Conservation (phyloP, 2,113 vertebrate species). For the Anoplopoma fimbria region DNA sequence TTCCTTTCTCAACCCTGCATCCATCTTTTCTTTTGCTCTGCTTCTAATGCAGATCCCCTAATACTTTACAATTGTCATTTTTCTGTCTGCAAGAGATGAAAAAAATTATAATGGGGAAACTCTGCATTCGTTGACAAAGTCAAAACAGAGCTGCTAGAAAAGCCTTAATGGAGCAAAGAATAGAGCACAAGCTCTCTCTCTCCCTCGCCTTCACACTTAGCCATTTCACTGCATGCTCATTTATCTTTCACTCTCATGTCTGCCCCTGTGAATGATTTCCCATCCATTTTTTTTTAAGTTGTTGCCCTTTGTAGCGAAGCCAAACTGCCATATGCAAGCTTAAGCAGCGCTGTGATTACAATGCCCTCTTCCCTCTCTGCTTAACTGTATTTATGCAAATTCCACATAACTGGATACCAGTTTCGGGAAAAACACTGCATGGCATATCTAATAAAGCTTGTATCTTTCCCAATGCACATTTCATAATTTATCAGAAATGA, state of each 20-base stretch:
- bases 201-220: conserved; percentile 22
- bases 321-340: conserved; percentile 42
- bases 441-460: not conserved
- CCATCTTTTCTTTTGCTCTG: conserved; percentile 52
- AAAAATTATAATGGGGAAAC: conserved; percentile 25
- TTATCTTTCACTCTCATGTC: conserved; percentile 50
- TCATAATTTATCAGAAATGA: conserved; percentile 12
- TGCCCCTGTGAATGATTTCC: conserved; percentile 43
- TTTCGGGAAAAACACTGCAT: not conserved
- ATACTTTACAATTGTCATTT: conserved; percentile 56
- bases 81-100: conserved; percentile 58
- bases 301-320: conserved; percentile 33
- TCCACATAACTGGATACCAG: conserved; percentile 5
- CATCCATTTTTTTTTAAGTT: conserved; percentile 51
- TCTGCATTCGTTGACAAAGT: conserved; percentile 50
- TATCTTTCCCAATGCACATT: conserved; percentile 13
- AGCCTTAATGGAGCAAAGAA: conserved; percentile 62
- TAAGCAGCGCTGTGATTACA: conserved; percentile 19
- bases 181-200: conserved; percentile 34
- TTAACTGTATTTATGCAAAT: conserved; percentile 34
- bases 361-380: not conserved
- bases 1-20: conserved; percentile 36
- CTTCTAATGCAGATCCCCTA: conserved; percentile 63
- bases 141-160: conserved; percentile 54
- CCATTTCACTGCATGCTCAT: conserved; percentile 42